Percentiles rank a stretch among this genome's conserved stretches.
Evolutionary conservation across 2,888 invertebrate species (phyloP).

Genomic region (Pristionchus maxplancki): DNA sequence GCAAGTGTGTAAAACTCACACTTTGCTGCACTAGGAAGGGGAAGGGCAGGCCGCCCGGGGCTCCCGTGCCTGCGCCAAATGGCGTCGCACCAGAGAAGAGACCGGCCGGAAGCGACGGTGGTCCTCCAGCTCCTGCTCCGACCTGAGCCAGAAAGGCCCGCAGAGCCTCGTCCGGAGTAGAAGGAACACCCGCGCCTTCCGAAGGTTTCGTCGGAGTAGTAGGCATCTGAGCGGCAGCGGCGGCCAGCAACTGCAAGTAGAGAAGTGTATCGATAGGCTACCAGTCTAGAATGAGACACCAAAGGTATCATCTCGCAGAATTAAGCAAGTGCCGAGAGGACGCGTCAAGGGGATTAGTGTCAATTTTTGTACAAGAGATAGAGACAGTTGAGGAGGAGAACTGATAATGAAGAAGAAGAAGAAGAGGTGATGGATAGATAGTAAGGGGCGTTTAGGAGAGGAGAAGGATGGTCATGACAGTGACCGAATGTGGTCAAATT

Average conservation of each 20-base stretch:
- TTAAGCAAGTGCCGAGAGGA: not conserved
- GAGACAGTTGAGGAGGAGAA: constrained; percentile 1
- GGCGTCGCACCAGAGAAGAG: not conserved
- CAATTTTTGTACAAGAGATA: constrained; percentile 45
- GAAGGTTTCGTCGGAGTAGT: constrained; percentile 33
- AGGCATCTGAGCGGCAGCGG: constrained; percentile 7
- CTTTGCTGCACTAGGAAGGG: constrained; percentile 45
- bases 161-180: constrained; percentile 16
- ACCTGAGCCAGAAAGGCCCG: not conserved
- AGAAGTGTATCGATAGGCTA: not conserved
- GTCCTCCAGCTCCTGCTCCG: not conserved
- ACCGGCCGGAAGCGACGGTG: constrained; percentile 14
- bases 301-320: not conserved
- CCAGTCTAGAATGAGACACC: not conserved
- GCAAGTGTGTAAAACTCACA: constrained; percentile 41
- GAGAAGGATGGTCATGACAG: not conserved
- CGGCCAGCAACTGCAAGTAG: constrained; percentile 20
- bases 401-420: constrained; percentile 33
- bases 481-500: constrained; percentile 13
- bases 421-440: constrained; percentile 29
- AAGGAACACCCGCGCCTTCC: not conserved
- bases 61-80: not conserved
- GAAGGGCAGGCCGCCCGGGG: constrained; percentile 42
- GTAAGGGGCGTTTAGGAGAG: not conserved
- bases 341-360: constrained; percentile 48